Percentiles rank a stretch among this genome's conserved stretches.
These are phyloP conservation scores for Cliona cf. orientalis DNA, from an alignment of 37 sponge, comb jelly and placozoan genomes.

Conservation along the genomic window DNA sequence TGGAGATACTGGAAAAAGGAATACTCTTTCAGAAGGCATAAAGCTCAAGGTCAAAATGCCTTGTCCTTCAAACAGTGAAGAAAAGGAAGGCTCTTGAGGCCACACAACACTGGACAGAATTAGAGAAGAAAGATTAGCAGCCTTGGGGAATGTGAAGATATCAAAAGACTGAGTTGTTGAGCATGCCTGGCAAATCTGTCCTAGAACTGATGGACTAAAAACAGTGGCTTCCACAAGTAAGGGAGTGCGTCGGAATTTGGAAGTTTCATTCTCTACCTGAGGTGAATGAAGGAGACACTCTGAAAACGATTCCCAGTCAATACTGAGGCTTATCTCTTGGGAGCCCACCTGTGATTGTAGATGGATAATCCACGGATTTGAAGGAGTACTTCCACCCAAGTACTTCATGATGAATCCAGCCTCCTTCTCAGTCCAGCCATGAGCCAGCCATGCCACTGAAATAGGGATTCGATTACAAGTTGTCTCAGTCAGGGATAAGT, in stretches of 20 bases:
- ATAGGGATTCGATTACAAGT: neutral
- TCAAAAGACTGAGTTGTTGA: neutral
- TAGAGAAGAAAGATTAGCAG: neutral
- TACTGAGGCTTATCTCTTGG: neutral
- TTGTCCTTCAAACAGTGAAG: neutral
- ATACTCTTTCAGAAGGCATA: constrained; percentile 5
- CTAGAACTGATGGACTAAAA: constrained; percentile 41
- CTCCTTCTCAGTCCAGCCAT: constrained; percentile 41
- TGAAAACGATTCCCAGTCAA: constrained; percentile 61
- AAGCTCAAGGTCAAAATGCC: constrained; percentile 35
- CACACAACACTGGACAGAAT: constrained; percentile 27
- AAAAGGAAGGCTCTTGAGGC: constrained; percentile 29
- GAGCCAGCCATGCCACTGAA: constrained; percentile 31
- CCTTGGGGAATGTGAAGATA: neutral
- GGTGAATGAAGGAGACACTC: constrained; percentile 28
- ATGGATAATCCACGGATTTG: constrained; percentile 52
- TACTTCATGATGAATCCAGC: constrained; percentile 6
- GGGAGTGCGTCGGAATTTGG: neutral
- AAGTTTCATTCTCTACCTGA: neutral
- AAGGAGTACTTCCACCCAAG: constrained; percentile 1
- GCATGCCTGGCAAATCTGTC: constrained; percentile 13
- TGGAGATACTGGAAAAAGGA: constrained; percentile 23
- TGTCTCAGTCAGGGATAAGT: constrained; percentile 12
- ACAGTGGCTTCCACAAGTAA: constrained; percentile 37
- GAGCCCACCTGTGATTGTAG: neutral